phyloP scores from a whole-genome alignment of 2,113 vertebrate species.

The Xiphorhynchus elegans region DNA sequence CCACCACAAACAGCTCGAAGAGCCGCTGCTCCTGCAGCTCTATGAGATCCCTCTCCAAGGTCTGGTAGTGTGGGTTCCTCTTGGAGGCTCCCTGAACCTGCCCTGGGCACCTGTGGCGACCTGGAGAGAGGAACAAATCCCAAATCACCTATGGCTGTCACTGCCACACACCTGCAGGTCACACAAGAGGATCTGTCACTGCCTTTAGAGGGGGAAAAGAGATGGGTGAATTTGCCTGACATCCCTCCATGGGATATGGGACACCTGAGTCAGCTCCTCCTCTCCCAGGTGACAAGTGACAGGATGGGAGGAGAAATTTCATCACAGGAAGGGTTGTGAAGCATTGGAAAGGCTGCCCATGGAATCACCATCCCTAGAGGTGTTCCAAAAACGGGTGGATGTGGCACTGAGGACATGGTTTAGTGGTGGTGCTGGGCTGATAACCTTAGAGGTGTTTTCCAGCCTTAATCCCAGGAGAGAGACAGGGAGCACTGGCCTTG shows the following conservation, averaged over 20 bases:
- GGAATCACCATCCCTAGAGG: not conserved
- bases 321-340: not conserved
- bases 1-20: slow-evolving; percentile 95
- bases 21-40: slow-evolving; percentile 93
- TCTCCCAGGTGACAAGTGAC: not conserved
- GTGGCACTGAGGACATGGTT: not conserved
- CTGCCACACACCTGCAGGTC: not conserved
- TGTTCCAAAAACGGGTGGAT: not conserved
- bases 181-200: not conserved
- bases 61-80: slow-evolving; percentile 89
- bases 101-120: slow-evolving; percentile 79
- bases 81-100: slow-evolving; percentile 83
- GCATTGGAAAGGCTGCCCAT: not conserved
- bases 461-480: not conserved
- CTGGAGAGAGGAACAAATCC: slow-evolving; percentile 45
- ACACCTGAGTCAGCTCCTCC: not conserved
- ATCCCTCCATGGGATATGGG: rapidly evolving
- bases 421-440: not conserved
- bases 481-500: not conserved
- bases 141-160: not conserved
- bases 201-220: not conserved
- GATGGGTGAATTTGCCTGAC: not conserved
- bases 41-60: slow-evolving; percentile 92
- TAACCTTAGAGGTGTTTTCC: not conserved
- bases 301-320: not conserved